Evolutionary conservation across 2,888 invertebrate genomes (phyloP).

Genomic region (Himalopsyche kuldschensis): DNA sequence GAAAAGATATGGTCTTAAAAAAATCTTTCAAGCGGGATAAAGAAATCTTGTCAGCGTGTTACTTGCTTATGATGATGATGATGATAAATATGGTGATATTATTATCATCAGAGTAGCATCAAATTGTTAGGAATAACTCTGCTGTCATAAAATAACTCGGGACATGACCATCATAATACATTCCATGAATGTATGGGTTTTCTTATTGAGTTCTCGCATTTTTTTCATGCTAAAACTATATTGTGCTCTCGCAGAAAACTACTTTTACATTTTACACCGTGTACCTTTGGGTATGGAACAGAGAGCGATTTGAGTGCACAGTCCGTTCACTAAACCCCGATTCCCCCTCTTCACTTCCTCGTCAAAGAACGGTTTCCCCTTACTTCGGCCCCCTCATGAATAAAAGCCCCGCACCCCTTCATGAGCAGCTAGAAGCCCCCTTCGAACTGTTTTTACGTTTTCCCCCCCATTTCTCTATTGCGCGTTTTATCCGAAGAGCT

Average conservation of each 20-base stretch:
- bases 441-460: constrained; percentile 40
- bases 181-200: background rate
- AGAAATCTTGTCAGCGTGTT: too few relatives aligned
- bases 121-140: background rate
- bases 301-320: constrained; percentile 40
- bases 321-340: constrained; percentile 36
- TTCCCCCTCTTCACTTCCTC: constrained; percentile 26
- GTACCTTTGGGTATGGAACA: constrained; percentile 28
- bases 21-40: too few relatives aligned
- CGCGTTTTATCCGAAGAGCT: background rate
- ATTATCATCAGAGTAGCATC: too few relatives aligned
- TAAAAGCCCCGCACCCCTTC: constrained; percentile 25
- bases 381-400: constrained; percentile 30
- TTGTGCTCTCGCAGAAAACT: background rate
- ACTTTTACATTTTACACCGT: background rate
- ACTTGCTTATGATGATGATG: too few relatives aligned
- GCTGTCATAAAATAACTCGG: background rate
- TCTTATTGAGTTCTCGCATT: too few relatives aligned
- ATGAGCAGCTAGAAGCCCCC: constrained; percentile 25
- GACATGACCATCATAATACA: background rate
- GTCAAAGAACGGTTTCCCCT: constrained; percentile 33
- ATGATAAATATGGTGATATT: too few relatives aligned
- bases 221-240: too few relatives aligned
- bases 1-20: too few relatives aligned
- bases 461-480: constrained; percentile 19